Evolutionary conservation across 2,797 vertebrate species (phyloP).

Genomic region (Acanthurus tractus): DNA sequence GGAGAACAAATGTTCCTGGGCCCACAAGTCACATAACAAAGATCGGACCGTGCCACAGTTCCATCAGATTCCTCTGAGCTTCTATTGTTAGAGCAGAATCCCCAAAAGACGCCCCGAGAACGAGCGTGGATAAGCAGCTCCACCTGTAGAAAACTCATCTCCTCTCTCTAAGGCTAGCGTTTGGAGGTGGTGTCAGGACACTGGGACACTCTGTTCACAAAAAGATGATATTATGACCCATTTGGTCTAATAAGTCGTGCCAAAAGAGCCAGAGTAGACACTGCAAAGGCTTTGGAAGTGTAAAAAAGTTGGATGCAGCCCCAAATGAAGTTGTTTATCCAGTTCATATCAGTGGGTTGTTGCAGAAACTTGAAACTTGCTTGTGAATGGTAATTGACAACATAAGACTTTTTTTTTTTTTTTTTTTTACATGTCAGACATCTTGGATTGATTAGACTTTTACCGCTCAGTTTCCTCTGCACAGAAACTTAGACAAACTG

Average conservation of each 20-base stretch:
- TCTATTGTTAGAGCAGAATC: slow-evolving; percentile 72
- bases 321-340: not conserved
- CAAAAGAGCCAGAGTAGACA: not conserved
- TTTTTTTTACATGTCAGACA: no score
- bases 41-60: slow-evolving; percentile 63
- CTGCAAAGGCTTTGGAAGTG: not conserved
- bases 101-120: slow-evolving; percentile 56
- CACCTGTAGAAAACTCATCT: slow-evolving; percentile 64
- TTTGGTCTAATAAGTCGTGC: not conserved
- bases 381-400: not conserved
- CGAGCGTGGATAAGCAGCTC: slow-evolving; percentile 48
- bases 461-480: not conserved
- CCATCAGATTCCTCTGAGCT: slow-evolving; percentile 61
- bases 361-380: not conserved
- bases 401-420: no score
- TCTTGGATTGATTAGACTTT: not conserved
- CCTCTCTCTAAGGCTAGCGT: slow-evolving; percentile 22
- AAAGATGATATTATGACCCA: slow-evolving; percentile 3
- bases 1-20: slow-evolving; percentile 78
- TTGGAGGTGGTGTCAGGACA: slow-evolving; percentile 17
- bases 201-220: slow-evolving; percentile 8
- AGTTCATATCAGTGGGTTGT: not conserved
- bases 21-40: slow-evolving; percentile 73
- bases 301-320: not conserved
- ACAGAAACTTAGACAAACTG: not conserved